Evolutionary conservation across 1,140 invertebrate genomes (phyloP), one percentile per base, ranked within the genome.

Genomic region (Drosophila rhopaloa): DNA sequence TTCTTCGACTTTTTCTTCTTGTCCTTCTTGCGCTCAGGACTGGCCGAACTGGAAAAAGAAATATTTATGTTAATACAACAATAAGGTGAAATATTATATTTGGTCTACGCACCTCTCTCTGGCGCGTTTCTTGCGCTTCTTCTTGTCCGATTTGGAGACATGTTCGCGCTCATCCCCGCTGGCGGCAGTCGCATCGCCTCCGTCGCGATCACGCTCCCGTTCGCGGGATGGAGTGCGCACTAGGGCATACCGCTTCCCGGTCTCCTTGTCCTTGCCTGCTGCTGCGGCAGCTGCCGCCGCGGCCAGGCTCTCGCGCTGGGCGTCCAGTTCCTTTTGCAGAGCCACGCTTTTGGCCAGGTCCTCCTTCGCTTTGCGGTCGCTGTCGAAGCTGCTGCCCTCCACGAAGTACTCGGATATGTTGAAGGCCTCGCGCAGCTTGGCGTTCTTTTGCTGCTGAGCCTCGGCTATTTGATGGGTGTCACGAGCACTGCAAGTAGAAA

Each of bases 391-490:
- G 82, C 96, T 97, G 27, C 98, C 98, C 93, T 99, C 98, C 11
- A 98, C 96, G 93, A 98, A 99, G 84, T 96, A 96, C 71, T 97
- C 96, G 29, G 97, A 97, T 74, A 99, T 98, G 50, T 98, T 98
- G 93, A 99, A 99, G 1, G 98, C 98, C 91, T 98, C 97, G 47
- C 97, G 95, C 54, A 99, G 93, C 54, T 96, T 95, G 7, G 96
- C 97, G 94, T 99, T 99, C 93, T 99, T 99, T 44, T 98, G 96
- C 91, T 97, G 96, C 91, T 98, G 98, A n/a, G 98, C 98, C 93
- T 98, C 97, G 3, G 98, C 98, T 60, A 98, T 95, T 92, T 98
- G 97, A 93, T 99, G 98, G 47, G 97, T 98, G 90, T 99, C 98
- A 58, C 96, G 97, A 19, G 97, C 97, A 93, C 97, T 98, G 92